A percentile compares a stretch with the other conserved stretches of the same genome.
Conservation (phyloP, 2,888 invertebrate species). For the Cataglyphis albicans region DNA sequence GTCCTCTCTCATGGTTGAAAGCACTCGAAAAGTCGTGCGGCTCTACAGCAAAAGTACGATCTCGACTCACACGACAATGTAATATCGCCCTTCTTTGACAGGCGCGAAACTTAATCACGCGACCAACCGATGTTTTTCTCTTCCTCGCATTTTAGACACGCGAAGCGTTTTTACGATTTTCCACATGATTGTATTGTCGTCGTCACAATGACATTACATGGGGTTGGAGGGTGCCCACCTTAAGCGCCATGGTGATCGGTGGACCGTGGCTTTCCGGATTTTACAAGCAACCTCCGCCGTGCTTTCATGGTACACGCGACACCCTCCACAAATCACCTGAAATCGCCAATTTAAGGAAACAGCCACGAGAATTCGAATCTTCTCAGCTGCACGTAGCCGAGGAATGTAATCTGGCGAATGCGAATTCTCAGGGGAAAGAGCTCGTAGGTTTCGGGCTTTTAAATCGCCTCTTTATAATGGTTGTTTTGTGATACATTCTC, state of each 20-base stretch:
- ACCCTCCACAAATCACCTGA: slow-evolving; percentile 37
- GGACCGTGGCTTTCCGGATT: slow-evolving; percentile 41
- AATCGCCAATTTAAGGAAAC: slow-evolving; percentile 58
- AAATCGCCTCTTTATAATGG: slow-evolving; percentile 41
- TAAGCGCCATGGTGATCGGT: slow-evolving; percentile 32
- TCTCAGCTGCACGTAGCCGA: slow-evolving; percentile 27
- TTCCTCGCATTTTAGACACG: background rate
- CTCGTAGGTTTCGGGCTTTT: slow-evolving; percentile 42
- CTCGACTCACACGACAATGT: slow-evolving; percentile 36
- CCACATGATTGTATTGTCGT: background rate
- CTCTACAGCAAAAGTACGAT: slow-evolving; percentile 1
- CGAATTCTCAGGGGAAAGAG: slow-evolving; percentile 46
- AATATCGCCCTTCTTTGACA: slow-evolving; percentile 45
- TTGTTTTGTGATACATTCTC: background rate
- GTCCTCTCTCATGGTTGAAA: slow-evolving; percentile 30
- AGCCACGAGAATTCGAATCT: slow-evolving; percentile 46
- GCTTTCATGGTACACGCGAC: slow-evolving; percentile 2
- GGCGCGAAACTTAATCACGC: slow-evolving; percentile 51
- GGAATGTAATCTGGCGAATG: slow-evolving; percentile 55
- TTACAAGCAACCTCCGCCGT: slow-evolving; percentile 28
- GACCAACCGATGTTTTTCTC: slow-evolving; percentile 20
- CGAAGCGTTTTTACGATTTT: slow-evolving; percentile 5
- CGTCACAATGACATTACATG: slow-evolving; percentile 20
- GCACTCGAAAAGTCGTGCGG: slow-evolving; percentile 34
- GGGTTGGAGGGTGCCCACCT: slow-evolving; percentile 9